A percentile compares a stretch with the other conserved stretches of the same genome.
phyloP scores from a whole-genome alignment of 1,140 invertebrate genomes.

The Pantala flavescens region DNA sequence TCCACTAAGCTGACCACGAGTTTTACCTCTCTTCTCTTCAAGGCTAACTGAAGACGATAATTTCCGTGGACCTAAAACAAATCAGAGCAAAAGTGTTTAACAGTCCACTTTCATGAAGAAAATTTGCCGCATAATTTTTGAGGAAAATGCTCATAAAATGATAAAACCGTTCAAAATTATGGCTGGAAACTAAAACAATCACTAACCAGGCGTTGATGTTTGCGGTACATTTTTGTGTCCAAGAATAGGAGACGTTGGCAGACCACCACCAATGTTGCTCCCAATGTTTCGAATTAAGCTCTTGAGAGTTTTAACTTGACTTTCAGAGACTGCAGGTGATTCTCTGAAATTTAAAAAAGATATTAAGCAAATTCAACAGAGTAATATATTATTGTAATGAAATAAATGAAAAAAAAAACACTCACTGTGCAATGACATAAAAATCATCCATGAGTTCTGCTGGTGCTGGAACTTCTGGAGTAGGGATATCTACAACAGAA shows the following conservation, averaged over 20 bases:
- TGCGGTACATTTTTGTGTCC: slow-evolving; percentile 46
- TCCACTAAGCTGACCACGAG: not conserved
- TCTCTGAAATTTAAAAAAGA: slow-evolving; percentile 33
- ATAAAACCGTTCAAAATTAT: too few relatives aligned
- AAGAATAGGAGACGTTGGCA: slow-evolving; percentile 60
- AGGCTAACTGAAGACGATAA: not conserved
- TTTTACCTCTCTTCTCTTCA: not conserved
- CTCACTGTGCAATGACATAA: slow-evolving; percentile 69
- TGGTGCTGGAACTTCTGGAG: slow-evolving; percentile 35
- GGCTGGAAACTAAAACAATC: not conserved
- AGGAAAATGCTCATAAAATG: too few relatives aligned
- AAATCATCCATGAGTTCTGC: slow-evolving; percentile 82
- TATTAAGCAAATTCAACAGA: not conserved
- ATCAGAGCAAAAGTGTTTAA: too few relatives aligned
- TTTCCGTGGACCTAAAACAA: not conserved
- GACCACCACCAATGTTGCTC: slow-evolving; percentile 60
- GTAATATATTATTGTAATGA: not conserved
- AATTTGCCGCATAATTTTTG: too few relatives aligned
- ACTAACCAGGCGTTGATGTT: not conserved
- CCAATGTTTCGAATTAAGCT: slow-evolving; percentile 68
- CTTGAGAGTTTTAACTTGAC: slow-evolving; percentile 53
- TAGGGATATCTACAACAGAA: slow-evolving; percentile 41
- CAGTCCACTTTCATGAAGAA: too few relatives aligned
- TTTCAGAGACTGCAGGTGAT: slow-evolving; percentile 34
- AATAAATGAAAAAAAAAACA: slow-evolving; percentile 28